A percentile compares a stretch with the other conserved stretches of the same genome.
Conservation (phyloP, 2,797 vertebrate species). For the Cuniculus paca region DNA sequence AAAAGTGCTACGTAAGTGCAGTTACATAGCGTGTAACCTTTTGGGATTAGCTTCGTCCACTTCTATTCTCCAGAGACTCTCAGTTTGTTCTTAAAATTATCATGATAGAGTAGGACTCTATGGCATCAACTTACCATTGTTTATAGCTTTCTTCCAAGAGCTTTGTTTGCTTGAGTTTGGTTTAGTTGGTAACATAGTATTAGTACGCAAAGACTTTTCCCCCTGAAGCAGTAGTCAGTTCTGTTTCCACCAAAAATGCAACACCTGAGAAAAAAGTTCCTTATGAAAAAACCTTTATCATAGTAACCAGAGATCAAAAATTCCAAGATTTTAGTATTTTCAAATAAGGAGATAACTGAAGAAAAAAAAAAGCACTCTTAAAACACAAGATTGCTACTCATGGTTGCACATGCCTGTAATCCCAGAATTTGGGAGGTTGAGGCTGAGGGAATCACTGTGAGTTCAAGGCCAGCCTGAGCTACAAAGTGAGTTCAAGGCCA, state of each 20-base stretch:
- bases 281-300: background rate
- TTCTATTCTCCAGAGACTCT: background rate
- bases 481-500: too few relatives aligned
- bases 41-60: background rate
- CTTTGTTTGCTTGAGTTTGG: background rate
- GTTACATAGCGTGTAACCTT: background rate
- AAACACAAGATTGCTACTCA: background rate
- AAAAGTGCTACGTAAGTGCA: background rate
- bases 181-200: background rate
- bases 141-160: background rate
- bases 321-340: background rate
- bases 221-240: background rate
- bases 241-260: background rate
- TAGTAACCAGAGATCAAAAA: background rate
- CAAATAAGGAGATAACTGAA: background rate
- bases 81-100: background rate
- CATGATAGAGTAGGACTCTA: background rate
- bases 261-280: background rate
- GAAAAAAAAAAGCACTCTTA: background rate
- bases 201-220: background rate
- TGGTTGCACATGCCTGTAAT: background rate
- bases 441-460: background rate
- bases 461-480: background rate
- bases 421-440: background rate
- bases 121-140: fast-evolving